phyloP scores from a whole-genome alignment of 2,113 vertebrate genomes.

The Lepus europaeus region DNA sequence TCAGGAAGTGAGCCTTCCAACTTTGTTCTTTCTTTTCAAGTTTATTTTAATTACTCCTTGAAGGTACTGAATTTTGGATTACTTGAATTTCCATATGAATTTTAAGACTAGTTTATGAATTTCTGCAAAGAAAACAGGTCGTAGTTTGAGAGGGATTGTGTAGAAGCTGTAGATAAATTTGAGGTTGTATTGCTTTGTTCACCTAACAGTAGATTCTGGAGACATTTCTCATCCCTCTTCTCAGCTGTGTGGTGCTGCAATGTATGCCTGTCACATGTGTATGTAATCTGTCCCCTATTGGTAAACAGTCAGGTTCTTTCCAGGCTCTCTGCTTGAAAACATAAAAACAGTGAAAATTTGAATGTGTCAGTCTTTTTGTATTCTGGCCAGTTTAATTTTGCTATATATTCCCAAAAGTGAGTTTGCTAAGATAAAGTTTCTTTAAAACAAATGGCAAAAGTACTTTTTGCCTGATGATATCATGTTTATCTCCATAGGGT shows the following conservation, averaged over 20 bases:
- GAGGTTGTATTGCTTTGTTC: neutral
- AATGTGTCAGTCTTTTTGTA: neutral
- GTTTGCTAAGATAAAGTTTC: constrained; percentile 31
- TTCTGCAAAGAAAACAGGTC: neutral
- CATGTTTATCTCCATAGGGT: neutral
- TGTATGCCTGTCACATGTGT: neutral
- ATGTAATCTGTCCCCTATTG: neutral
- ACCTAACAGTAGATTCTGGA: neutral
- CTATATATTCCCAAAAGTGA: neutral
- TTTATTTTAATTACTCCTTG: neutral
- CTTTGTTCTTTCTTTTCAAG: neutral
- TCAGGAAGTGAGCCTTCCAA: neutral
- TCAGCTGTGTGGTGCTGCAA: neutral
- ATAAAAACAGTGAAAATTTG: neutral
- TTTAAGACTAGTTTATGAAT: neutral
- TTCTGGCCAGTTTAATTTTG: neutral
- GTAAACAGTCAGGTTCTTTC: neutral
- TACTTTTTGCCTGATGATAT: neutral
- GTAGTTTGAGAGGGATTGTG: neutral
- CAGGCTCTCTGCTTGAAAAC: neutral
- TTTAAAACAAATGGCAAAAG: neutral
- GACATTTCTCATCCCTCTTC: neutral
- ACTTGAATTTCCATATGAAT: neutral
- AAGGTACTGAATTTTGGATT: neutral
- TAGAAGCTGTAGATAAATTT: neutral